A percentile compares a stretch with the other conserved stretches of the same genome.
These are phyloP conservation scores for Clarias fuscus DNA, from an alignment of 2,797 vertebrate genomes.

Conservation along the genomic window DNA sequence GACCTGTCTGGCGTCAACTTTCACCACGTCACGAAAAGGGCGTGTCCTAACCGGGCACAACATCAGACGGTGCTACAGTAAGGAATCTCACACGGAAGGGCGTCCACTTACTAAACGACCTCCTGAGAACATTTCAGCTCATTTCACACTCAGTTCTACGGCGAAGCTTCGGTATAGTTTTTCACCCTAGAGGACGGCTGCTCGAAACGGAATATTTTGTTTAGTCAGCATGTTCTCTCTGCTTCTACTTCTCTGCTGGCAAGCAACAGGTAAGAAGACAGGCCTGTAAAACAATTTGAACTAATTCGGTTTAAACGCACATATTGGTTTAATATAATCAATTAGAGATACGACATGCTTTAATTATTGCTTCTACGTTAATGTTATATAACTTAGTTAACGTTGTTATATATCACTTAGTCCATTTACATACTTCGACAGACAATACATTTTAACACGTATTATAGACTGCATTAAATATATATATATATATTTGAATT, in stretches of 20 bases:
- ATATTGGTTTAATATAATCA: too few relatives aligned
- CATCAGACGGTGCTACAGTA: constrained; percentile 8
- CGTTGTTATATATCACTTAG: background rate
- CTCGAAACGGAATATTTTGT: background rate
- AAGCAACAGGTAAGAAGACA: constrained; percentile 64
- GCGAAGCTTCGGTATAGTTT: background rate
- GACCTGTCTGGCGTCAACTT: background rate
- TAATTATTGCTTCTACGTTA: background rate
- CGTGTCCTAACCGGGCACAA: background rate
- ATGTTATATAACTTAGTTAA: background rate
- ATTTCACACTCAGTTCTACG: background rate
- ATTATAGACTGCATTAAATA: too few relatives aligned
- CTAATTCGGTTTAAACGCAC: too few relatives aligned
- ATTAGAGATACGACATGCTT: background rate
- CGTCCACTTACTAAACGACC: background rate
- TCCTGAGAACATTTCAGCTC: background rate
- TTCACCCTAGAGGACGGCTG: background rate
- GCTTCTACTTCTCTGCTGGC: constrained; percentile 61
- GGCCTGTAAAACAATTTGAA: background rate
- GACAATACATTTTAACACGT: background rate
- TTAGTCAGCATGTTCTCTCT: constrained; percentile 62
- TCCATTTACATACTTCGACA: background rate
- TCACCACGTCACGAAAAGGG: constrained; percentile 32
- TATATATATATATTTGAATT: too few relatives aligned
- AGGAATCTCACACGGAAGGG: constrained; percentile 38